Evolutionary conservation across 2,113 vertebrate genomes (phyloP).

Genomic region (Microcebus tavaratra): DNA sequence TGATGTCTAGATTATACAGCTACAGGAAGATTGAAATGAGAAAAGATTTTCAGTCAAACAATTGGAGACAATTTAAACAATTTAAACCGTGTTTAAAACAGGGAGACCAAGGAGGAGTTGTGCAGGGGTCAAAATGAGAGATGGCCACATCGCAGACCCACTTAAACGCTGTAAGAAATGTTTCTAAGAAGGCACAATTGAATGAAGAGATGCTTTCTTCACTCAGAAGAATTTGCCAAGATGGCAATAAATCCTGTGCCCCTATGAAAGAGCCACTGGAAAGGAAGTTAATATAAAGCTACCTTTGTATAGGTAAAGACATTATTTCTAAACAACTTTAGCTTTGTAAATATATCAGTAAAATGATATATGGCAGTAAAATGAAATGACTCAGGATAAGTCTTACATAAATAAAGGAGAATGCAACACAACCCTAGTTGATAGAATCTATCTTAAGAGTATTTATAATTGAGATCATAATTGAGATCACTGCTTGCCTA

Average conservation of each 20-base stretch:
- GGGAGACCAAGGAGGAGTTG: neutral
- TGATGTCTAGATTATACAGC: neutral
- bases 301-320: neutral
- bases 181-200: neutral
- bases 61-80: neutral
- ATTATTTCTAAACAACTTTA: neutral
- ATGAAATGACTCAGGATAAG: neutral
- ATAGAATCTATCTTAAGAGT: neutral
- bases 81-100: neutral
- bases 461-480: neutral
- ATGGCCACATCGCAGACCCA: neutral
- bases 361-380: neutral
- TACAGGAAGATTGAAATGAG: neutral
- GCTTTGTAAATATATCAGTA: neutral
- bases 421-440: neutral
- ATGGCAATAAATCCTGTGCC: slow-evolving; percentile 2
- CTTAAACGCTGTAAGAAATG: neutral
- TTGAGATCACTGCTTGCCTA: neutral
- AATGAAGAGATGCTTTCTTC: neutral
- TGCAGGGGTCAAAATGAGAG: slow-evolving; percentile 29
- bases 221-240: neutral
- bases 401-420: neutral
- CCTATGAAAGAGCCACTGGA: neutral
- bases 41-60: neutral
- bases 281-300: slow-evolving; percentile 28